phyloP scores from a whole-genome alignment of 2,888 invertebrate genomes.

The Scaptomyza parva region DNA sequence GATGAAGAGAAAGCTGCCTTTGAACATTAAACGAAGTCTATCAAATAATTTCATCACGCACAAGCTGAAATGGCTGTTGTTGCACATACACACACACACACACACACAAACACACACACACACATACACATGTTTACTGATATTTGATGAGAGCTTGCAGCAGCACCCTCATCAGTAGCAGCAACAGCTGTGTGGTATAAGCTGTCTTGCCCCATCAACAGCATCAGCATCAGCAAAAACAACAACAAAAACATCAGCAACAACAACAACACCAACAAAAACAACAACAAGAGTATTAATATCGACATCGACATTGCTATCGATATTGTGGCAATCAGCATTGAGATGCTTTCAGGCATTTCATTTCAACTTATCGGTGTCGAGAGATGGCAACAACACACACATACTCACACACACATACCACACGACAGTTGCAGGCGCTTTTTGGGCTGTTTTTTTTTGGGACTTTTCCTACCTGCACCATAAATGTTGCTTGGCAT shows the following conservation, averaged over 20 bases:
- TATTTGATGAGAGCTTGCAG: conserved; percentile 22
- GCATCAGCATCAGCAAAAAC: conserved; percentile 6
- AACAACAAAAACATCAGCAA: conserved; percentile 2
- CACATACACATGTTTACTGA: background rate
- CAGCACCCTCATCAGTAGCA: conserved; percentile 5
- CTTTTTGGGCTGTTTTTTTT: conserved; percentile 18
- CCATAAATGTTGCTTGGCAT: too few species aligned
- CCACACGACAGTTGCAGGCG: conserved; percentile 37
- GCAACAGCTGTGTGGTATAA: background rate
- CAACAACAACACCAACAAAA: conserved; percentile 14
- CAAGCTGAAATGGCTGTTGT: conserved; percentile 21
- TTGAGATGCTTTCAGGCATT: conserved; percentile 28
- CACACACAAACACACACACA: background rate
- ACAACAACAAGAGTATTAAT: conserved; percentile 13
- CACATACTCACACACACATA: background rate
- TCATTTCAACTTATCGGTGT: conserved; percentile 42
- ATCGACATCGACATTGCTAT: conserved; percentile 30
- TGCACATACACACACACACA: conserved; percentile 12
- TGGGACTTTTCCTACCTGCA: too few species aligned
- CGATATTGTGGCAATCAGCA: conserved; percentile 46
- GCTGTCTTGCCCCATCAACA: background rate
- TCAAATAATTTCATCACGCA: conserved; percentile 60
- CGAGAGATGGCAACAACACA: conserved; percentile 17
- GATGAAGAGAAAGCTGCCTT: conserved; percentile 7
- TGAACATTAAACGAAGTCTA: conserved; percentile 33